Base-by-base conservation (phyloP, 1,140 invertebrate species). In the Drosophila hydei region DNA sequence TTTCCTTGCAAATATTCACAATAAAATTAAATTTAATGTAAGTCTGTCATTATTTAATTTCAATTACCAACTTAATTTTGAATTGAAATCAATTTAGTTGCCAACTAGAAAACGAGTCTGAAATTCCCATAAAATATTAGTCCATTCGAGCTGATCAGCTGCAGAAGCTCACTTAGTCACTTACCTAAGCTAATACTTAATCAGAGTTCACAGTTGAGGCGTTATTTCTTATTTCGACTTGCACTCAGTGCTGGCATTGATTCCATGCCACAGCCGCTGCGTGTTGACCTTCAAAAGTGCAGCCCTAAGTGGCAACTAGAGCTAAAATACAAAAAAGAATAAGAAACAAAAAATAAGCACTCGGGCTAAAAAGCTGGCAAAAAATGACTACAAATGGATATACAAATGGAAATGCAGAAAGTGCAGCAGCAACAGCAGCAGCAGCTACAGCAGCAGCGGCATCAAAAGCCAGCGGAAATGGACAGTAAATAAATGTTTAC, bases 401-500 rank as follows among this genome's bases (percentile, higher is more conserved):
- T 67, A 77, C 70, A 84, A 81, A 81, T 81, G 79, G 75, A 83
- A 79, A 79, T 84, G 79, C 60, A 67, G 59, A 47, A 55, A 70
- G 60, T 70, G 67, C 67, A 63, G 21, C 67, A 55, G 50, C 18
- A 40, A 6, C 58, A 45, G 27, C 71, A 55, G 56, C 30, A 40
- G 54, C 61, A 55, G 4, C 43, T 18, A 18, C 23, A 48, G 30
- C 16, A 25, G 43, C 36, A 55, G 56, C 54, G 60, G 62, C 74
- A 71, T 87, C 81, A 88, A 88, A 87, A 81, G 71, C 61, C 75
- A 76, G 56, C 71, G 81, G 81, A 88, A 87, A 87, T 87, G 81
- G 81, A 87, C 81, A 87, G 81, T 87, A 88, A 88, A 87, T 88
- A 81, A 87, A 77, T 87, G 83, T 81, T 87, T 81, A 78, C 77